These are phyloP conservation scores for Rostratula benghalensis DNA, from an alignment of 2,113 vertebrate species.

Conservation along the genomic window DNA sequence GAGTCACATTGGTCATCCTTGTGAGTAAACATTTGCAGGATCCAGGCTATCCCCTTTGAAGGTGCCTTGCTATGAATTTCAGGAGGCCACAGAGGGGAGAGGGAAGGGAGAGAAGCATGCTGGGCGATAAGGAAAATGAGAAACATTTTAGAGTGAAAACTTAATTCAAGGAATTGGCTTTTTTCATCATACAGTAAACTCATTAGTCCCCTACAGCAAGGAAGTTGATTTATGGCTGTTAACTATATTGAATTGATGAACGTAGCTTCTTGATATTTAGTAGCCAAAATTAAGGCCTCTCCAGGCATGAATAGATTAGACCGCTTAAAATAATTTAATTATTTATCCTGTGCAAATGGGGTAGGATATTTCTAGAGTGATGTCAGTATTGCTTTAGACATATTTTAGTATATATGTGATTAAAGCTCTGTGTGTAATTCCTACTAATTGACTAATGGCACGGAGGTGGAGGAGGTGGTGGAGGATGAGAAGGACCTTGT, in stretches of 20 bases:
- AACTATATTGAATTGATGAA: constrained; percentile 30
- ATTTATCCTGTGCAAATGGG: constrained; percentile 27
- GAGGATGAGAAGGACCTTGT: neutral
- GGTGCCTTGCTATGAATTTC: neutral
- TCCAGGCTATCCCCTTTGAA: neutral
- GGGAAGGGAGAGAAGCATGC: neutral
- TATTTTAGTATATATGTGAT: neutral
- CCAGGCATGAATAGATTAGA: constrained; percentile 39
- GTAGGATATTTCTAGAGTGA: neutral
- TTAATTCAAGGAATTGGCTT: neutral
- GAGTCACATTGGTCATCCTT: neutral
- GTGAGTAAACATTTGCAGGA: neutral
- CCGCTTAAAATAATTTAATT: constrained; percentile 31
- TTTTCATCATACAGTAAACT: constrained; percentile 16
- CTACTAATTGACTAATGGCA: neutral
- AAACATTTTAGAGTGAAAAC: neutral
- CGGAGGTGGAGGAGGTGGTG: neutral
- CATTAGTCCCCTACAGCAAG: neutral
- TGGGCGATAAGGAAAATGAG: neutral
- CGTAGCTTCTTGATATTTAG: constrained; percentile 31
- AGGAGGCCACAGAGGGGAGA: neutral
- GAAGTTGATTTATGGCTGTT: constrained; percentile 41
- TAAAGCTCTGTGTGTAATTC: constrained; percentile 13
- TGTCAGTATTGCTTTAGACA: neutral
- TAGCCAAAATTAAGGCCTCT: constrained; percentile 37